A percentile compares a stretch with the other conserved stretches of the same genome.
Evolutionary conservation across 2,797 vertebrate species (phyloP).

Genomic region (Oryzias sinensis): DNA sequence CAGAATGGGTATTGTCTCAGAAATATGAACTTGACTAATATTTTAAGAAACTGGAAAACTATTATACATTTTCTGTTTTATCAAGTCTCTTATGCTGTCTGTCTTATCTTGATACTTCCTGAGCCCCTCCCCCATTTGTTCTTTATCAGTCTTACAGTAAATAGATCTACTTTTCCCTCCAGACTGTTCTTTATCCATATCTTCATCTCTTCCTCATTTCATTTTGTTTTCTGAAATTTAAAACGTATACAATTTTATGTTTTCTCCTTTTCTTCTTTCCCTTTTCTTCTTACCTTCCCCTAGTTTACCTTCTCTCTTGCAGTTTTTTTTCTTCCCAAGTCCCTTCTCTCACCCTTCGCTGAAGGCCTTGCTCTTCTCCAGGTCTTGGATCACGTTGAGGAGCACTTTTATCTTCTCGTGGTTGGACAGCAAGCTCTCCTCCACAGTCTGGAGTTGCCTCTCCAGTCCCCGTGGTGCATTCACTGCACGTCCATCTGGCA

Average conservation of each 20-base stretch:
- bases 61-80: too few relatives aligned
- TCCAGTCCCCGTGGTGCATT: slow-evolving; percentile 75
- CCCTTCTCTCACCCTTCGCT: slow-evolving; percentile 88
- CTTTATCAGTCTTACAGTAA: background rate
- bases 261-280: slow-evolving; percentile 3
- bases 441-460: slow-evolving; percentile 88
- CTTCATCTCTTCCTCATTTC: background rate
- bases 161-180: slow-evolving; percentile 2
- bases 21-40: too few relatives aligned
- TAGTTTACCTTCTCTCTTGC: background rate
- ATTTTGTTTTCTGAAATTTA: background rate
- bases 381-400: slow-evolving; percentile 97
- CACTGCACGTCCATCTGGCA: slow-evolving; percentile 74
- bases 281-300: background rate
- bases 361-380: slow-evolving; percentile 95
- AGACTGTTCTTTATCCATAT: slow-evolving; percentile 1
- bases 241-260: slow-evolving; percentile 1
- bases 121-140: slow-evolving; percentile 7
- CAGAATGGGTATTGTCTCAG: too few relatives aligned
- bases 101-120: slow-evolving; percentile 1
- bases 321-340: background rate
- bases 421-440: slow-evolving; percentile 92
- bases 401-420: slow-evolving; percentile 99
- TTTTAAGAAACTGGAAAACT: too few relatives aligned
- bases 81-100: slow-evolving; percentile 6